These are phyloP conservation scores for Cnemophilus loriae DNA, from an alignment of 2,113 vertebrate species.

Conservation along the genomic window DNA sequence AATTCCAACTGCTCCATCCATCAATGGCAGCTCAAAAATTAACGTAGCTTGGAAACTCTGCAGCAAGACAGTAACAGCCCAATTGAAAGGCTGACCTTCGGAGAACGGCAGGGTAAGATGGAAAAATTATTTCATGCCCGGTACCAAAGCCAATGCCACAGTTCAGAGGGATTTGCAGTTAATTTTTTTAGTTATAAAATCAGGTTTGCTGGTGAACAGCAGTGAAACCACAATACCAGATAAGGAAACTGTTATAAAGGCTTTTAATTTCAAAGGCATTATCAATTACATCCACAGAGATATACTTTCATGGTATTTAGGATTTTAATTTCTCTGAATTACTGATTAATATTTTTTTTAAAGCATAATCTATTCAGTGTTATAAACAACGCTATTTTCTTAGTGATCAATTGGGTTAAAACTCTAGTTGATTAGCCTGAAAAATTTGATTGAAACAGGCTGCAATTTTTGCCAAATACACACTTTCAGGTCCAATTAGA, in stretches of 20 bases:
- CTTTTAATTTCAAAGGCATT: not conserved
- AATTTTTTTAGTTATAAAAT: constrained; percentile 53
- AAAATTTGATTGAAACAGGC: not conserved
- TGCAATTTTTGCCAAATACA: not conserved
- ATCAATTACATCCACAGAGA: not conserved
- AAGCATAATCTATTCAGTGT: not conserved
- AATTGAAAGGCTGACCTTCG: constrained; percentile 78
- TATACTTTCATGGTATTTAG: not conserved
- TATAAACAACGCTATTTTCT: not conserved
- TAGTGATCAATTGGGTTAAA: not conserved
- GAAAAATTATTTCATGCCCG: constrained; percentile 78
- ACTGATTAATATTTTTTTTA: not conserved
- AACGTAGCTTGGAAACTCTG: constrained; percentile 74
- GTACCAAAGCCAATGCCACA: constrained; percentile 66
- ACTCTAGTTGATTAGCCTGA: not conserved
- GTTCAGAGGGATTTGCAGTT: constrained; percentile 68
- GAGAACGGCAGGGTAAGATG: constrained; percentile 55
- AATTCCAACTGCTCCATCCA: constrained; percentile 82
- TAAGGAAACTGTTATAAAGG: constrained; percentile 1
- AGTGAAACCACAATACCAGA: constrained; percentile 58
- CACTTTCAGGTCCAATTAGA: not conserved
- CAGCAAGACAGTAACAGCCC: constrained; percentile 75
- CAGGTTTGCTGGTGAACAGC: constrained; percentile 39
- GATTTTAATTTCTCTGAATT: constrained; percentile 9
- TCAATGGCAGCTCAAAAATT: constrained; percentile 78